Evolutionary conservation across 2,113 vertebrate genomes (phyloP), one percentile per base, ranked within the genome.

Genomic region (Leucoraja erinaceus): DNA sequence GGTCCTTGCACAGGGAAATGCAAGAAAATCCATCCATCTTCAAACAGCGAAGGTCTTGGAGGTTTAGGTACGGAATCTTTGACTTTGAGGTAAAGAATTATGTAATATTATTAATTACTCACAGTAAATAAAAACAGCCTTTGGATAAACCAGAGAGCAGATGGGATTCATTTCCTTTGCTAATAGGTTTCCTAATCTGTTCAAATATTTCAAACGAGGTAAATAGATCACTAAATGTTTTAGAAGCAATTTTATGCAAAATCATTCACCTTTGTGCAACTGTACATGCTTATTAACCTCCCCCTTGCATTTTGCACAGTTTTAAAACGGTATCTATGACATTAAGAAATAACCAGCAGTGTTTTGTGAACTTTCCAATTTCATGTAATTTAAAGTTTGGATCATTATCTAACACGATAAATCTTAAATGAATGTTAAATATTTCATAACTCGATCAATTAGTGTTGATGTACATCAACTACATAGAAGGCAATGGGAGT

Each of bases 361-460:
- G 61, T 88, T 59, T 63, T 16, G 68, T 28, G 28, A 47, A 91
- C 20, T 5, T 68, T 33, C 90, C 68, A 72, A 47, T 47, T 72
- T 4, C 18, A 72, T 16, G 18, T 72, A 72, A 14, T 72, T 72
- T 20, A 72, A 72, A 72, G 70, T 18, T 54, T 72, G 4, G 0
- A 12, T 11, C 33, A 47, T 91, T 70, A 70, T 91, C 38, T 47
- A 68, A 91, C 72, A 47, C 8, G 22, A 8, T 4, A 28, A 91
- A 54, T 9, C 90, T 70, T 70, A 90, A 47, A 70, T 70, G 66
- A 72, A 22, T 20, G 11, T 31, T 90, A 90, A 90, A 90, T 72
- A 68, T 90, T 90, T 70, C 33, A 90, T 90, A 11, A 74, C 68
- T 16, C 10, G 38, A 10, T 91, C 38, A 91, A 91, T 91, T 38